These are phyloP conservation scores for Kradibia gibbosae DNA, from an alignment of 1,140 invertebrate genomes.

Conservation along the genomic window DNA sequence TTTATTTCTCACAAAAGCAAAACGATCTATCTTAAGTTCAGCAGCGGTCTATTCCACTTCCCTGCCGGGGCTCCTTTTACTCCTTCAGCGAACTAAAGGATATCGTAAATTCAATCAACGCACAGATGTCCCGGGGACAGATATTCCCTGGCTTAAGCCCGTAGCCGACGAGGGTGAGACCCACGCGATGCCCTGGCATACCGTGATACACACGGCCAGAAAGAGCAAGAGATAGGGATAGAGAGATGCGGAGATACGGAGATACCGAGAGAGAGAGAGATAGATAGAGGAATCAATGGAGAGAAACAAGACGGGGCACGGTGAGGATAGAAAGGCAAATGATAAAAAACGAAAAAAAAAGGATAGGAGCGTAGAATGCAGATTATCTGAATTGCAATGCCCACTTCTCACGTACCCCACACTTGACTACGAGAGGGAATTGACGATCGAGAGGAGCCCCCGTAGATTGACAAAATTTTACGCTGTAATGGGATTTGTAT, in stretches of 20 bases:
- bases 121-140: constrained; percentile 73
- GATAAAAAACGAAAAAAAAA: constrained; percentile 47
- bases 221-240: constrained; percentile 48
- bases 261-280: constrained; percentile 49
- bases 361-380: constrained; percentile 53
- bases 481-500: constrained; percentile 74
- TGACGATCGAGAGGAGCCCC: constrained; percentile 63
- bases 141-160: constrained; percentile 67
- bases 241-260: constrained; percentile 49
- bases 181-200: constrained; percentile 29
- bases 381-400: constrained; percentile 71
- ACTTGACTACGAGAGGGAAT: constrained; percentile 56
- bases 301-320: constrained; percentile 50
- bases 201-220: constrained; percentile 24
- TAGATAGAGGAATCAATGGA: constrained; percentile 52
- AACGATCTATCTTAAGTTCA: constrained; percentile 58
- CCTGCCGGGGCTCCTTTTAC: constrained; percentile 62
- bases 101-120: constrained; percentile 73
- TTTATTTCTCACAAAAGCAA: constrained; percentile 34
- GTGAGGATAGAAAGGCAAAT: constrained; percentile 30
- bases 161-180: constrained; percentile 43
- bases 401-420: constrained; percentile 61
- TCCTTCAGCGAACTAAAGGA: constrained; percentile 64
- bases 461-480: constrained; percentile 70
- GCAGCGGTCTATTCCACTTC: neutral